Evolutionary conservation across 2,888 invertebrate genomes (phyloP), one percentile per base, ranked within the genome.

Genomic region (Drosophila dives): DNA sequence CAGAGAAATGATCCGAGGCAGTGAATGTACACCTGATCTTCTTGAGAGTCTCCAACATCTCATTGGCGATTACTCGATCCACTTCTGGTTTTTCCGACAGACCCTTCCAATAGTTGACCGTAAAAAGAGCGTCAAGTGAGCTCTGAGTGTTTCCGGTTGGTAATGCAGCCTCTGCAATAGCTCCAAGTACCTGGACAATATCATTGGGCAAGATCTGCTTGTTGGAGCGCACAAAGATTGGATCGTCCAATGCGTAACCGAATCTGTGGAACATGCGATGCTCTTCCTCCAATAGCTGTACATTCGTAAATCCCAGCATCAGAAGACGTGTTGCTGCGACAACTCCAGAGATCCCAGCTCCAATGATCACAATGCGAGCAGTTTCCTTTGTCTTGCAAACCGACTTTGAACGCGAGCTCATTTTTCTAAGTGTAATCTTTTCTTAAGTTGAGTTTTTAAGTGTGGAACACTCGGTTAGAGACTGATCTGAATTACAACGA

Each of bases 1-100:
- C 94, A 93, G 94, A 93, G 95, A 97, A 93, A 91, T 94, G 91
- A 93, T 94, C 94, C 82, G 96, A 93, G 65, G 95, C 94, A 92
- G 96, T 94, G 89, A 91, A 77, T 0, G 91, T 91, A 75, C 91
- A 91, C 55, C 92, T 85, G 26, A 86, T 77, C 65, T 90, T 95
- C 71, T 95, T 94, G 69, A 94, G 94, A 94, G 94, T 95, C 66
- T 95, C 94, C 10, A 95, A 87, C 80, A 95, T 94, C n/a, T 94
- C 93, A 5, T 92, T 91, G 0, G 94, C 93, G 48, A 94, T 68
- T 1, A 86, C 75, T 3, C 91, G 87, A 55, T 94, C 90, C 11
- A 93, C 90, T 0, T 34, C 29, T 11, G 86, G 77, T 7, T 75
- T 40, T 17, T 78, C 73, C 3, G 71, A 65, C 17, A 92, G 33